A percentile compares a stretch with the other conserved stretches of the same genome.
These are phyloP conservation scores for Hoplias malabaricus DNA, from an alignment of 2,113 vertebrate genomes.

Conservation along the genomic window DNA sequence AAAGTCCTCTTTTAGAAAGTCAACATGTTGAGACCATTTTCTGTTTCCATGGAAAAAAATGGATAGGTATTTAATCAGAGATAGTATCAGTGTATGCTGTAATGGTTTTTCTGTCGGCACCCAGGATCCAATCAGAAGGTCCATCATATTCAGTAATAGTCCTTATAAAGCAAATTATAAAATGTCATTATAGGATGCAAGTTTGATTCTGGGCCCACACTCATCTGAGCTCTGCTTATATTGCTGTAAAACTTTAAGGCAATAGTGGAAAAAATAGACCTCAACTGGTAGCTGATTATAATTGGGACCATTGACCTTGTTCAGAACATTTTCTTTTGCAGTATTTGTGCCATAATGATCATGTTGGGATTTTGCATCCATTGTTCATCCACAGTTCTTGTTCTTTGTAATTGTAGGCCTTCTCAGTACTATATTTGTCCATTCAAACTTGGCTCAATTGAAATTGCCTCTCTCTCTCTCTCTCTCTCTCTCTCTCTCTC, in stretches of 20 bases:
- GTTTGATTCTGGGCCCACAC: background rate
- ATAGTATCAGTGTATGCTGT: background rate
- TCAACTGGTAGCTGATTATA: background rate
- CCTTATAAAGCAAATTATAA: background rate
- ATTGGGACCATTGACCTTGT: background rate
- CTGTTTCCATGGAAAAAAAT: background rate
- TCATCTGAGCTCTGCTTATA: background rate
- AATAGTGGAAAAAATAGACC: background rate
- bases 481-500: background rate
- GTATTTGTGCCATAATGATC: background rate
- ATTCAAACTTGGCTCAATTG: background rate
- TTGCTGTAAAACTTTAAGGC: background rate
- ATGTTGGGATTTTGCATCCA: background rate
- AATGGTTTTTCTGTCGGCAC: background rate
- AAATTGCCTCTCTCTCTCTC: background rate
- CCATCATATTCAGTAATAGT: background rate
- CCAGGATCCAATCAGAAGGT: background rate
- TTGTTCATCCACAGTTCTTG: background rate
- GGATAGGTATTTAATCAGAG: background rate
- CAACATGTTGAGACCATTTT: background rate
- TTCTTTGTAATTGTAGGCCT: background rate
- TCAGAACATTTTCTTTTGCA: background rate
- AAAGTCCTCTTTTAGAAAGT: background rate
- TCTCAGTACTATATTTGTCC: background rate
- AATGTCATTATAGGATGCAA: background rate